Conservation (phyloP, 2,888 invertebrate genomes). For the Nowickia ferox region DNA sequence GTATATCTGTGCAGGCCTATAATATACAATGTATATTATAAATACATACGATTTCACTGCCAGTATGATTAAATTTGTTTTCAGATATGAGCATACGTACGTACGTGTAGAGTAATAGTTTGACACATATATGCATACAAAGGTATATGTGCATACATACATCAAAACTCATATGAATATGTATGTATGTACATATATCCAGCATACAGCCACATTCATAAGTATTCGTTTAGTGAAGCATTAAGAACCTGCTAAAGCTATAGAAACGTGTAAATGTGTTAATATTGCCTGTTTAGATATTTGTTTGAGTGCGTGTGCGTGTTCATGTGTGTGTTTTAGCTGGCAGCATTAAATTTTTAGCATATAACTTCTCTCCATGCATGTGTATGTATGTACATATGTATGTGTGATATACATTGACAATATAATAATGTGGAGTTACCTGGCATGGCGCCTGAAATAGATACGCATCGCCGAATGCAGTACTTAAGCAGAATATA, state of each 20-base stretch:
- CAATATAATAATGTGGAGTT: slow-evolving; percentile 77
- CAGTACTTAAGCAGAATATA: slow-evolving; percentile 98
- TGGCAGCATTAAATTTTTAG: slow-evolving; percentile 38
- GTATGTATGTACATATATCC: background rate
- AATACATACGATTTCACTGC: too few relatives aligned
- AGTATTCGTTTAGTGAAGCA: slow-evolving; percentile 51
- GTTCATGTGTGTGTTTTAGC: background rate
- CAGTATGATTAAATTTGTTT: slow-evolving; percentile 1
- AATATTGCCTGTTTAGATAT: slow-evolving; percentile 25
- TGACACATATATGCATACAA: background rate
- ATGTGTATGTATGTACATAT: too few relatives aligned
- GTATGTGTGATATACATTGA: slow-evolving; percentile 6
- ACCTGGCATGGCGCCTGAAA: slow-evolving; percentile 96
- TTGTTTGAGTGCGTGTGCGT: background rate
- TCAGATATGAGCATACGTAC: background rate
- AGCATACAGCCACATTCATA: slow-evolving; percentile 1
- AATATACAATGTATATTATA: too few relatives aligned
- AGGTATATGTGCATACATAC: background rate
- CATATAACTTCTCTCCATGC: background rate
- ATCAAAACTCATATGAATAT: background rate
- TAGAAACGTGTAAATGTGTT: slow-evolving; percentile 44
- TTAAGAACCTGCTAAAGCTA: slow-evolving; percentile 20
- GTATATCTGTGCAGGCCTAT: too few relatives aligned
- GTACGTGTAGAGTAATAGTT: background rate
- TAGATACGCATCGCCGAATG: slow-evolving; percentile 98